Evolutionary conservation across 2,113 vertebrate genomes (phyloP).

Genomic region (Mus musculus): GRCm39 chr10:98694501-98695000

Average conservation of each 20-base stretch:
- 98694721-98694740: background rate
- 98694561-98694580: too few species aligned
- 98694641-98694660: background rate
- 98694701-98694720: background rate
- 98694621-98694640: background rate
- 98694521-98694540: too few species aligned
- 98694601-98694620: background rate
- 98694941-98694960: constrained; percentile 56
- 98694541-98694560: too few species aligned
- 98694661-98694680: background rate
- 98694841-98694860: constrained; percentile 47
- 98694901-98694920: constrained; percentile 65
- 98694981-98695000: constrained; percentile 47
- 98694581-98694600: background rate
- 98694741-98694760: background rate
- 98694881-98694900: constrained; percentile 65
- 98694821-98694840: constrained; percentile 46
- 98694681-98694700: background rate
- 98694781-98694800: constrained; percentile 7
- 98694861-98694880: background rate
- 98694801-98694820: constrained; percentile 22
- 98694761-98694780: constrained; percentile 27
- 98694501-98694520: too few species aligned
- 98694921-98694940: constrained; percentile 47
- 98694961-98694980: constrained; percentile 17